Evolutionary conservation across 2,113 vertebrate genomes (phyloP), one percentile per base, ranked within the genome.

Genomic region (Prietella phreatophila): DNA sequence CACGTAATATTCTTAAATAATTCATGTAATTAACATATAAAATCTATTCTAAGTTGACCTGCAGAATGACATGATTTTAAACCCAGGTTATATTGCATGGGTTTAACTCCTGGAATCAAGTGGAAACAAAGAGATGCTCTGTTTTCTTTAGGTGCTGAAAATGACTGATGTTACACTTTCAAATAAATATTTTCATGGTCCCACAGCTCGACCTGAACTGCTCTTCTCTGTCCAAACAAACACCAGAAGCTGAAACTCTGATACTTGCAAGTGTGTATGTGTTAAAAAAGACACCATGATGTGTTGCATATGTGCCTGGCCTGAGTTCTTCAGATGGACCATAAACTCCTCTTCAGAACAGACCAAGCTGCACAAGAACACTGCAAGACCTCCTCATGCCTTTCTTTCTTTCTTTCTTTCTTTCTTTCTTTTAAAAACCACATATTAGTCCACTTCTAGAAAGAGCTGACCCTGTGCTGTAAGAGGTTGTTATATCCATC

Each of bases 191-290:
- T 17, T 81, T 55, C 90, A 91, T 27, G 84, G 85, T 71, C 60
- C 86, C 33, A 87, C 88, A 85, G 88, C 69, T 83, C 71, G 42
- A 30, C 55, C 79, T 39, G 61, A 81, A 86, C 86, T 76, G 33
- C 55, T 88, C 85, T 86, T 67, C 75, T 89, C 86, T 86, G 56
- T 86, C 75, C 82, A 92, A 93, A 93, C 84, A 93, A 93, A 91
- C 89, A 30, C 20, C 61, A 42, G 63, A 22, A 75, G 27, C 79
- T 78, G n/a, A 89, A n/a, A 15, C 67, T 61, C 19, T 82, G 55
- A 61, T 15, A 8, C 65, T 85, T 86, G 19, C 65, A 83, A 81
- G 42, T 61, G 36, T 60, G 63, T 56, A 86, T 88, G 80, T 84
- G 84, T 82, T 85, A 88, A 91, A 90, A 90, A 86, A 65, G 85